phyloP scores from a whole-genome alignment of 2,888 invertebrate genomes.

The Pteria penguin region DNA sequence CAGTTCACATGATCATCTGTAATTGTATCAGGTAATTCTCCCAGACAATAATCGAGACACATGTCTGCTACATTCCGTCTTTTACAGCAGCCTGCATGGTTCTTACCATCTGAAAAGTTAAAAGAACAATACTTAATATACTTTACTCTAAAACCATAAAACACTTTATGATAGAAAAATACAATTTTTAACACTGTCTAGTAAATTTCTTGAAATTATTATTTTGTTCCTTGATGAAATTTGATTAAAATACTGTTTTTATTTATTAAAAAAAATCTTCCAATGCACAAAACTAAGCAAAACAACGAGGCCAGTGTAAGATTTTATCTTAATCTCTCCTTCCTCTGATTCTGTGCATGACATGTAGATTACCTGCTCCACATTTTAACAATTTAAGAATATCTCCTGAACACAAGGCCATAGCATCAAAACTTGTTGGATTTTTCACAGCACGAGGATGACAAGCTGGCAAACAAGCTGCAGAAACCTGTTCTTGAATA shows the following conservation, averaged over 20 bases:
- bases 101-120: constrained; percentile 52
- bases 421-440: constrained; percentile 14
- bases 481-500: constrained; percentile 30
- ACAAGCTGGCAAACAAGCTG: constrained; percentile 50
- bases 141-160: not conserved
- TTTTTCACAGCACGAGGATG: constrained; percentile 16
- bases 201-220: not conserved
- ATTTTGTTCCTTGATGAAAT: too few species aligned
- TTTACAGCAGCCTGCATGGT: constrained; percentile 56
- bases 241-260: too few species aligned
- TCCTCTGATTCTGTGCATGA: too few species aligned
- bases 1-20: constrained; percentile 32
- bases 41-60: constrained; percentile 47
- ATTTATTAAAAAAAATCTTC: too few species aligned
- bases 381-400: constrained; percentile 47
- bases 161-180: not conserved
- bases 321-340: too few species aligned
- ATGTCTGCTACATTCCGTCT: constrained; percentile 38
- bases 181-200: not conserved
- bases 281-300: too few species aligned
- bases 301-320: too few species aligned
- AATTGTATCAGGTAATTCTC: constrained; percentile 19
- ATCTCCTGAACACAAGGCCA: constrained; percentile 41
- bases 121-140: too few species aligned
- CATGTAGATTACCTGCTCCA: constrained; percentile 60